These are phyloP conservation scores for Callorhinus ursinus DNA, from an alignment of 2,113 vertebrate species.

Conservation along the genomic window DNA sequence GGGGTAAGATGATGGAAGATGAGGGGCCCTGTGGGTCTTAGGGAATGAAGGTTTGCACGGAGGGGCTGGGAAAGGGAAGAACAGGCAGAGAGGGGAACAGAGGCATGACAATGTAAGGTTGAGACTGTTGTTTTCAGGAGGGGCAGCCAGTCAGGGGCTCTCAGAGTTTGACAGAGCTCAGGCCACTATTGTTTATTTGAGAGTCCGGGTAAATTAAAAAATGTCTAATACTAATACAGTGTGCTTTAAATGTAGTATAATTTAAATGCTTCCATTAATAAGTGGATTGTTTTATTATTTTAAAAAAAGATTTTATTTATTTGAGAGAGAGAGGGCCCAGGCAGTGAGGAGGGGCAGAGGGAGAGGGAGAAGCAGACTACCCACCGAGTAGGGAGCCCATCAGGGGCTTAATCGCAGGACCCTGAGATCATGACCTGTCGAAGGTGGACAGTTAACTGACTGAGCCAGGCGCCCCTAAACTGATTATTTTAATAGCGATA, in stretches of 20 bases:
- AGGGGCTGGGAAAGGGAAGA: background rate
- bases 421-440: background rate
- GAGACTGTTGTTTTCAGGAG: background rate
- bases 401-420: background rate
- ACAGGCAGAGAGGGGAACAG: background rate
- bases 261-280: background rate
- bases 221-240: background rate
- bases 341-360: background rate
- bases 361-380: background rate
- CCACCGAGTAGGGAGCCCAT: background rate
- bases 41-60: background rate
- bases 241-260: background rate
- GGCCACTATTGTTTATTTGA: slow-evolving; percentile 2
- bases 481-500: background rate
- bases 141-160: background rate
- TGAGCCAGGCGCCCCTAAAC: background rate
- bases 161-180: background rate
- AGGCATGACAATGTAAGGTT: background rate
- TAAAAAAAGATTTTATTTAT: background rate
- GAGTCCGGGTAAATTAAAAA: background rate
- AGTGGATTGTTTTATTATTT: background rate
- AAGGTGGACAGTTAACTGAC: background rate
- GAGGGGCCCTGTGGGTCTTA: background rate
- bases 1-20: background rate
- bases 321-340: background rate